phyloP scores from a whole-genome alignment of 2,797 vertebrate species.

The Myiotriccus ornatus region DNA sequence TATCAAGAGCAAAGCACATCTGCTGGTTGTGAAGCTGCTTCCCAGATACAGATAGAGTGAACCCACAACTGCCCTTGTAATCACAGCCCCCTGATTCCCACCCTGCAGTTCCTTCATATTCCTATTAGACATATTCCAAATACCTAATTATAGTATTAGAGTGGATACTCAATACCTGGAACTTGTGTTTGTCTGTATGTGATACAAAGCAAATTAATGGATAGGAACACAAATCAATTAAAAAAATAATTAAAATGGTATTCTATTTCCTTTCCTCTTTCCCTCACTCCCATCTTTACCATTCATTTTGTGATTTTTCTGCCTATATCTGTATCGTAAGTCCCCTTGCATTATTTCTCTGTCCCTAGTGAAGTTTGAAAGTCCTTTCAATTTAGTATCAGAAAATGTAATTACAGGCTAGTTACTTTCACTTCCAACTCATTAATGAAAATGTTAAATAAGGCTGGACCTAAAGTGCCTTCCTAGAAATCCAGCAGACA shows the following conservation, averaged over 20 bases:
- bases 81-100: background rate
- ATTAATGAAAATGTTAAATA: conserved; percentile 47
- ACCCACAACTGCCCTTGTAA: fast-evolving
- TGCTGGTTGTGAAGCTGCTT: background rate
- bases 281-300: background rate
- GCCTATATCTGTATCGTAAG: background rate
- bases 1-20: background rate
- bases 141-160: background rate
- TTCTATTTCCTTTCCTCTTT: conserved; percentile 16
- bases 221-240: conserved; percentile 25
- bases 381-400: conserved; percentile 49
- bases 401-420: conserved; percentile 51
- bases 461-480: background rate
- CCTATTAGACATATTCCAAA: background rate
- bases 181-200: background rate
- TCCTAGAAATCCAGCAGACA: conserved; percentile 6
- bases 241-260: conserved; percentile 18
- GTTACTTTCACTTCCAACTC: conserved; percentile 43
- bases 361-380: conserved; percentile 29
- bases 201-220: conserved; percentile 12
- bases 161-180: background rate
- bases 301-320: conserved; percentile 23
- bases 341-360: background rate
- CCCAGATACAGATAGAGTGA: background rate
- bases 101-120: background rate